Evolutionary conservation across 2,797 vertebrate genomes (phyloP).

Genomic region (Scleropages formosus): DNA sequence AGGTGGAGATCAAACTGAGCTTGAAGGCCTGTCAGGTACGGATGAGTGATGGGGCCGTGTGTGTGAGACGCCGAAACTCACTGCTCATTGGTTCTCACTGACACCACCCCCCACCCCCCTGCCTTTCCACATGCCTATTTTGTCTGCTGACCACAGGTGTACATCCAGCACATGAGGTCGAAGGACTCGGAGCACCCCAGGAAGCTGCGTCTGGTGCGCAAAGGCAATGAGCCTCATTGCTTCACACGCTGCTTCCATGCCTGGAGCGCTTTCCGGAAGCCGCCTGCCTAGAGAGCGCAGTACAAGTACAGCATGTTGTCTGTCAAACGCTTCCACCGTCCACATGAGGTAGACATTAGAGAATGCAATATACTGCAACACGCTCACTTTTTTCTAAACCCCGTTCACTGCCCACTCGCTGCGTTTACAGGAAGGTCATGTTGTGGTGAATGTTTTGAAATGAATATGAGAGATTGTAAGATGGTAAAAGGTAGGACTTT

Average conservation of each 20-base stretch:
- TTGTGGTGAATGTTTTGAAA: slow-evolving; percentile 35
- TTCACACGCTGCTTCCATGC: slow-evolving; percentile 96
- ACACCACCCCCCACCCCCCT: no score
- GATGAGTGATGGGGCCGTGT: not conserved
- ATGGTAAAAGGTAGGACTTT: slow-evolving; percentile 45
- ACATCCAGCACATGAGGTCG: slow-evolving; percentile 94
- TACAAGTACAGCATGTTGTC: not conserved
- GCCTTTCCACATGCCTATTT: not conserved
- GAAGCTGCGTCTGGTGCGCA: slow-evolving; percentile 91
- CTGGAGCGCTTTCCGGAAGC: slow-evolving; percentile 87
- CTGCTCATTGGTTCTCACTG: no score
- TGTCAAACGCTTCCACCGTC: not conserved
- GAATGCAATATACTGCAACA: slow-evolving; percentile 13
- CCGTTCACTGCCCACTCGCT: not conserved
- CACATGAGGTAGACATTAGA: slow-evolving; percentile 3
- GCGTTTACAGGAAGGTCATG: slow-evolving; percentile 23
- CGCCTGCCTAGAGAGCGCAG: slow-evolving; percentile 63
- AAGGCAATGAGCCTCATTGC: slow-evolving; percentile 90
- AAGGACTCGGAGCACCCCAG: slow-evolving; percentile 79
- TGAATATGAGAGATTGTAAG: slow-evolving; percentile 41
- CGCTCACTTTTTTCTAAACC: slow-evolving; percentile 24
- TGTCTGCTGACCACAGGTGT: slow-evolving; percentile 75
- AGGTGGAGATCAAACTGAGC: slow-evolving; percentile 97
- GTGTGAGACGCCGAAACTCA: slow-evolving; percentile 3
- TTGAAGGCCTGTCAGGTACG: slow-evolving; percentile 95